Percentiles rank a stretch among this genome's conserved stretches.
phyloP scores from a whole-genome alignment of 2,888 invertebrate species.

The Lumbricus terrestris region DNA sequence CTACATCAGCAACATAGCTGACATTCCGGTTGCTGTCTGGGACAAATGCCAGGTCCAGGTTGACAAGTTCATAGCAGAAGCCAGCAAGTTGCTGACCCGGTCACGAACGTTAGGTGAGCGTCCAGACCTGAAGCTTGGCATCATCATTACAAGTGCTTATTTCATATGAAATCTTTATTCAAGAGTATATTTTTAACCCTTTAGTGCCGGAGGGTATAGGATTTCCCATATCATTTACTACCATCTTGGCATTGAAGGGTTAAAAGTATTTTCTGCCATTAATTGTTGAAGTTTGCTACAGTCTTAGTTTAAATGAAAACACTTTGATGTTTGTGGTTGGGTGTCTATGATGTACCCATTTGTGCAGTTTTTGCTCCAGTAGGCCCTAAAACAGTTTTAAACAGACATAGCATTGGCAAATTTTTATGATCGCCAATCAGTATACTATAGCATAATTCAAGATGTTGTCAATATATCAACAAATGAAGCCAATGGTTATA shows the following conservation, averaged over 20 bases:
- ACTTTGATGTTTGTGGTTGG: too few relatives aligned
- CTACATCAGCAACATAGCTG: constrained; percentile 83
- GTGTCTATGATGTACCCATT: background rate
- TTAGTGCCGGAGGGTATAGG: too few relatives aligned
- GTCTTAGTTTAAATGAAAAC: background rate
- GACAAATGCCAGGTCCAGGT: constrained; percentile 79
- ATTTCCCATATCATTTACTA: too few relatives aligned
- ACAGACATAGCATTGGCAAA: too few relatives aligned
- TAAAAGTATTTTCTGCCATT: background rate
- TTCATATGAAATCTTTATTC: background rate
- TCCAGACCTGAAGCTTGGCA: background rate
- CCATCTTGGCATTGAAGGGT: too few relatives aligned
- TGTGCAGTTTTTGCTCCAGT: background rate
- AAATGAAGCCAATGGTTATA: background rate
- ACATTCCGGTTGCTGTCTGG: constrained; percentile 82
- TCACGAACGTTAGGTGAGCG: constrained; percentile 73
- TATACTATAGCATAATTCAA: background rate
- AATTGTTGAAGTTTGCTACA: background rate
- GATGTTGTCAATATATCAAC: background rate
- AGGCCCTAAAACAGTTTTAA: background rate
- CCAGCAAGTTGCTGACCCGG: constrained; percentile 77
- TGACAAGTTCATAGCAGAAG: constrained; percentile 85
- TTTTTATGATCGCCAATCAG: background rate
- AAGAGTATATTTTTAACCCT: background rate
- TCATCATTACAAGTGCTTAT: too few relatives aligned